Evolutionary conservation across 1,140 invertebrate species (phyloP), one percentile per base, ranked within the genome.

Genomic region (Contarinia nasturtii): DNA sequence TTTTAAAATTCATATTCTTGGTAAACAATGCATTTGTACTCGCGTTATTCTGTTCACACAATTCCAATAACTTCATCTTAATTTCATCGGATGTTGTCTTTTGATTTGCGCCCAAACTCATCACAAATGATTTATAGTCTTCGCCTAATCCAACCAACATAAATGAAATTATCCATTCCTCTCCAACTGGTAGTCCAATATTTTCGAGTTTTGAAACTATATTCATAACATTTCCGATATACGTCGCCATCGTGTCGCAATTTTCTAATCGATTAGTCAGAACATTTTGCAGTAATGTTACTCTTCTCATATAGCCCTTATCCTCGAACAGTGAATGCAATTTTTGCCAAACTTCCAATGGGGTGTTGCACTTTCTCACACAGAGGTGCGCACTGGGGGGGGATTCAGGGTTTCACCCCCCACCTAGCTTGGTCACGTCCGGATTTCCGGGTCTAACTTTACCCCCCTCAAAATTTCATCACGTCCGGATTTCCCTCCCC

Each of bases 161-260:
- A 11, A 64, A 44, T 2, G 55, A 50, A 20, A 55, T 59, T 18
- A 63, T 53, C 57, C 55, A 63, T 44, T 66, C 55, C 36, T 63
- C 59, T 20, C 21, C 36, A 2, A 50, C 42, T 21, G 37, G 20
- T 17, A 51, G 44, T 2, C 21, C 46, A 2, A 34, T 21, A 2
- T 17, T 20, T 18, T 47, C 40, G 20, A 49, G 36, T 37, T 47
- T 53, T 44, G 46, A 51, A 48, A 27, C 45, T 37, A 18, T 42
- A 41, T 12, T 33, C 14, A 15, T 41, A 41, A 33, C 15, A 14
- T 5, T 19, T 12, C 19, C n/a, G 38, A 19, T 27, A 12, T 17
- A 38, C 5, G 12, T 4, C 14, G 36, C 36, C 36, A 38, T 38
- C 5, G 12, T 7, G 12, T 38, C 36, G 14, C 36, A 38, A 7